Conservation (phyloP, 2,888 invertebrate species). For the Tenthredo notha region DNA sequence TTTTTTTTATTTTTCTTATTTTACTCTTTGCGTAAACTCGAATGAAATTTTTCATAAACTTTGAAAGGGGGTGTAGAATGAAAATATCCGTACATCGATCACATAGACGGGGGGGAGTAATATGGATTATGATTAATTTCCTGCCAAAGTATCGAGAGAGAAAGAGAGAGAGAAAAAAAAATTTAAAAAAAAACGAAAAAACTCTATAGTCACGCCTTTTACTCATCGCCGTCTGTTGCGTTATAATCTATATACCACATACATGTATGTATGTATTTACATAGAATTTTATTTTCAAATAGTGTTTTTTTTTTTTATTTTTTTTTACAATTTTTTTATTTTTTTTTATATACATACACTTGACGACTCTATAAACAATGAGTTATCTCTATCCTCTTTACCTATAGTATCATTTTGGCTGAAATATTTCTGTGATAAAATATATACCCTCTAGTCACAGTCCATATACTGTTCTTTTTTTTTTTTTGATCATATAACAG, state of each 20-base stretch:
- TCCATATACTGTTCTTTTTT: not conserved
- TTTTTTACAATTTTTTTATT: not conserved
- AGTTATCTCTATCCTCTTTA: too few species aligned
- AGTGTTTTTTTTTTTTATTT: not conserved
- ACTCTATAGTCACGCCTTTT: slow-evolving; percentile 75
- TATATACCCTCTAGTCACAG: too few species aligned
- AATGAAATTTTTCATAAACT: too few species aligned
- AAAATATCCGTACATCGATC: not conserved
- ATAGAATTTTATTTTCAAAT: not conserved
- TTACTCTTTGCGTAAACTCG: too few species aligned
- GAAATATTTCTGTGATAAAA: too few species aligned
- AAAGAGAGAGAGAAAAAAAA: not conserved
- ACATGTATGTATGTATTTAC: not conserved
- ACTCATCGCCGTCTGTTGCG: slow-evolving; percentile 69
- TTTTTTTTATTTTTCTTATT: not conserved
- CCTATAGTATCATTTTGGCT: too few species aligned
- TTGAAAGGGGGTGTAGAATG: too few species aligned
- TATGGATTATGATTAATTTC: slow-evolving; percentile 76
- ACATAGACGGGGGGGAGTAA: not conserved
- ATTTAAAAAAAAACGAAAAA: not conserved
- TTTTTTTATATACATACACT: not conserved
- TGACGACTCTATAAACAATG: too few species aligned
- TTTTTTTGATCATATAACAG: not conserved
- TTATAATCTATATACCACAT: slow-evolving; percentile 49
- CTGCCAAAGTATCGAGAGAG: slow-evolving; percentile 67